These are phyloP conservation scores for Chionomys nivalis DNA, from an alignment of 2,113 vertebrate species.

Conservation along the genomic window DNA sequence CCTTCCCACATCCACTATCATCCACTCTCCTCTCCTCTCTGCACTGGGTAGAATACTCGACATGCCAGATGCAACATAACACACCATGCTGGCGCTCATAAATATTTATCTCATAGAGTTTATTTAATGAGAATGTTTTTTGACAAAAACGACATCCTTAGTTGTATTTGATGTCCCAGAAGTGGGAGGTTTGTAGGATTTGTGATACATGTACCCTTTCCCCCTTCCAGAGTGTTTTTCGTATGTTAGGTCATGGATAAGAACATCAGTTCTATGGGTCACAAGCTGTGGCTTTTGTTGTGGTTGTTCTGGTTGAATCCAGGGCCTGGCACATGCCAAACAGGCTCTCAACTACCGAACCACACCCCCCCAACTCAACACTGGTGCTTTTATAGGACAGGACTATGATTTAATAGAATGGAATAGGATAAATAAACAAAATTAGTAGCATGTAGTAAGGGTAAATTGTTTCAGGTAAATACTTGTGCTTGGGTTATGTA, in stretches of 20 bases:
- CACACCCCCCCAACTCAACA: background rate
- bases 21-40: background rate
- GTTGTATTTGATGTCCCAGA: background rate
- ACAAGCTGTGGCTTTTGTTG: background rate
- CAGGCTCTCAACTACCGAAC: background rate
- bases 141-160: slow-evolving; percentile 10
- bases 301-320: background rate
- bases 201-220: background rate
- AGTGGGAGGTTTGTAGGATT: background rate
- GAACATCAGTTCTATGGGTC: slow-evolving; percentile 4
- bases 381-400: background rate
- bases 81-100: background rate
- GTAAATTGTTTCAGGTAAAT: slow-evolving; percentile 16
- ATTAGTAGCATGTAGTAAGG: background rate
- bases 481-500: background rate
- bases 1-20: background rate
- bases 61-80: background rate
- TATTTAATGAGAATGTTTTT: slow-evolving; percentile 1
- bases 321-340: background rate
- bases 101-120: background rate
- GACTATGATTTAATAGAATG: slow-evolving; percentile 6
- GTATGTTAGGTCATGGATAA: background rate
- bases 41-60: background rate
- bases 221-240: background rate
- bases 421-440: background rate